A percentile compares a stretch with the other conserved stretches of the same genome.
Conservation (phyloP, 2,888 invertebrate genomes). For the Itoplectis maculator region DNA sequence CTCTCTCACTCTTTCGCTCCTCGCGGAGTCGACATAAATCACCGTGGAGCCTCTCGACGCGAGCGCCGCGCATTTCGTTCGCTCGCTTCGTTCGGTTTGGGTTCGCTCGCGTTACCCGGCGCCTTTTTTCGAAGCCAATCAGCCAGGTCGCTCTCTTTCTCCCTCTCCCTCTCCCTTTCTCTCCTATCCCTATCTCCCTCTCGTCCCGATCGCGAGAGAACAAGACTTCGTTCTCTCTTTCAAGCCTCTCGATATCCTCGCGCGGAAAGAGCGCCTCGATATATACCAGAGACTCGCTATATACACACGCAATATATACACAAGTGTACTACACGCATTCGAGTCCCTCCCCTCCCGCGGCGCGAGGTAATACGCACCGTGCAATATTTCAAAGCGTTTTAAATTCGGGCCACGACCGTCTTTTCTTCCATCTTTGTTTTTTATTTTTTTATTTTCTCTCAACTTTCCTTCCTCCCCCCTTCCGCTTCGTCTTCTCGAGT, state of each 20-base stretch:
- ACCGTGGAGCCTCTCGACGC: conserved; percentile 73
- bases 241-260: conserved; percentile 51
- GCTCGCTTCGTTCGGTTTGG: conserved; percentile 52
- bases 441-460: conserved; percentile 21
- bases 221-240: conserved; percentile 54
- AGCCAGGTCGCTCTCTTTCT: conserved; percentile 72
- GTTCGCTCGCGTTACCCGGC: conserved; percentile 48
- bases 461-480: conserved; percentile 30
- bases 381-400: conserved; percentile 80
- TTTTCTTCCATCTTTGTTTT: conserved; percentile 26
- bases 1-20: not conserved
- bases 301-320: conserved; percentile 41
- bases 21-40: conserved; percentile 77
- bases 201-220: conserved; percentile 61
- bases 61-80: conserved; percentile 57
- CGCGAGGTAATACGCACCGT: conserved; percentile 76
- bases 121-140: conserved; percentile 82
- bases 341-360: conserved; percentile 72
- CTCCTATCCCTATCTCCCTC: conserved; percentile 62
- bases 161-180: conserved; percentile 63
- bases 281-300: conserved; percentile 1
- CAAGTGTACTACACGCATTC: conserved; percentile 53
- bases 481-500: conserved; percentile 27
- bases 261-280: too few species aligned
- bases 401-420: conserved; percentile 73